Evolutionary conservation across 2,113 vertebrate species (phyloP), one percentile per base, ranked within the genome.

Genomic region (Tragelaphus buxtoni): DNA sequence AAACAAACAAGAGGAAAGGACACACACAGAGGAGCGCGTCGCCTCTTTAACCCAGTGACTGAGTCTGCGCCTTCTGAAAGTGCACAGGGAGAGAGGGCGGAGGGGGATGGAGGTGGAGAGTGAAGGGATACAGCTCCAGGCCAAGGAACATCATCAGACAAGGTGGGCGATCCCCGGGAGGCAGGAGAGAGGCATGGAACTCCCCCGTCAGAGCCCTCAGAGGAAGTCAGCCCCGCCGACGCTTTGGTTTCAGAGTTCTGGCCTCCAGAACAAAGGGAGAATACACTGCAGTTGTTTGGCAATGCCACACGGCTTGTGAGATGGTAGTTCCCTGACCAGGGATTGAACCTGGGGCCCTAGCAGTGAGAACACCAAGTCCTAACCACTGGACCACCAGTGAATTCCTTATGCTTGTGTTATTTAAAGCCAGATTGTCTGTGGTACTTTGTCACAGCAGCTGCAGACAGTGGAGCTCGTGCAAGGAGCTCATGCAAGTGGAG

Each of bases 91-190:
- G 4, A 5, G 20, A 53, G 42, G 76, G 28, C 14, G 35, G 0
- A 4, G 6, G 18, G 26, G 69, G 58, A 61, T 3, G 61, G 9
- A 30, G 49, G 22, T 2, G 4, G 56, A 45, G 51, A 47, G 35
- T 4, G 3, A 12, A 18, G 12, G 3, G 28, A 13, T 2, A 14
- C 39, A 60, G 89, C 30, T 20, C 4, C 17, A 5, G 20, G n/a
- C 14, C 83, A 16, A 53, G 35, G 69, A 24, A 3, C 0, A 1
- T 8, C 2, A 6, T 16, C 47, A 26, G 1, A 9, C 26, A 26
- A 0, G 4, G 12, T 3, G 0, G 5, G 18, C 39, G 9, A 39
- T 26, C 22, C 22, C n/a, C 58, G 17, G 26, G 7, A 42, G 51
- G 69, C 3, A 8, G 58, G 47, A 63, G 49, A 56, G 47, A 39